These are phyloP conservation scores for Luperina testacea DNA, from an alignment of 2,888 invertebrate genomes.

Conservation along the genomic window DNA sequence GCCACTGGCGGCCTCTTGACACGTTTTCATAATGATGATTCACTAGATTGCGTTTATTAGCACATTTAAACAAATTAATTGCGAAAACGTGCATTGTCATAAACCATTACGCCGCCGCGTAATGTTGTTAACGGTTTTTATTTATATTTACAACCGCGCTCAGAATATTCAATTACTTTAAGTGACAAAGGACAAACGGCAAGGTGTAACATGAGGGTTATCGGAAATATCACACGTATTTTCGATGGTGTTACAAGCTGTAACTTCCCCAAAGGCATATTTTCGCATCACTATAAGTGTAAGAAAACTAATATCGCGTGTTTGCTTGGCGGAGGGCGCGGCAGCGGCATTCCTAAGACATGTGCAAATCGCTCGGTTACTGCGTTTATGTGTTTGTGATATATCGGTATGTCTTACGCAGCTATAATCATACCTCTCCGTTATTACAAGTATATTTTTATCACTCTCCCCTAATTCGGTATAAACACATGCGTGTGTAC, in stretches of 20 bases:
- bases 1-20: slow-evolving; percentile 78
- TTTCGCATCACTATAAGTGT: slow-evolving; percentile 66
- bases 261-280: slow-evolving; percentile 69
- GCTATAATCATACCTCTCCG: slow-evolving; percentile 40
- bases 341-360: slow-evolving; percentile 64
- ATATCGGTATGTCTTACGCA: slow-evolving; percentile 53
- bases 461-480: slow-evolving; percentile 20
- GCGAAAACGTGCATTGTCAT: slow-evolving; percentile 54
- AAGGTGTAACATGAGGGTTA: slow-evolving; percentile 39
- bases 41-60: slow-evolving; percentile 79
- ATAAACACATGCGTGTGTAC: background rate
- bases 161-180: slow-evolving; percentile 40
- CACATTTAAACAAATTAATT: slow-evolving; percentile 73
- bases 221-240: slow-evolving; percentile 69
- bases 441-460: slow-evolving; percentile 50
- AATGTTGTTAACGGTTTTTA: slow-evolving; percentile 33
- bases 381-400: slow-evolving; percentile 61
- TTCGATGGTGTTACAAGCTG: slow-evolving; percentile 69
- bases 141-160: slow-evolving; percentile 29
- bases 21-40: slow-evolving; percentile 81
- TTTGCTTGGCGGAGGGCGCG: slow-evolving; percentile 71
- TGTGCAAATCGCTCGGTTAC: slow-evolving; percentile 62
- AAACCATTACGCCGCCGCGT: slow-evolving; percentile 41
- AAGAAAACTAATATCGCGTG: slow-evolving; percentile 81
- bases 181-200: slow-evolving; percentile 17